These are phyloP conservation scores for Zophobas atratus DNA, from an alignment of 1,140 invertebrate species.

Conservation along the genomic window DNA sequence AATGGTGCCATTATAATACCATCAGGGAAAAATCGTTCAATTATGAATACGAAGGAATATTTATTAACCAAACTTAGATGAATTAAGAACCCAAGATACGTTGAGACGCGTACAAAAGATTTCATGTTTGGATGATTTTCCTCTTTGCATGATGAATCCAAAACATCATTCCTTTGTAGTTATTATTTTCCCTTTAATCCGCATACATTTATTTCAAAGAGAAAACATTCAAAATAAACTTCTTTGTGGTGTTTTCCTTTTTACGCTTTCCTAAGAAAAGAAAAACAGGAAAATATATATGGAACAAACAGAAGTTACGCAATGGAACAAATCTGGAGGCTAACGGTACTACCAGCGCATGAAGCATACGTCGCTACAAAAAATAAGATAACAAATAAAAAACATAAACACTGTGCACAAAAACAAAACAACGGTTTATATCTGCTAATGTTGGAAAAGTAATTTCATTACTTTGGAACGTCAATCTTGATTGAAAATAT, in stretches of 20 bases:
- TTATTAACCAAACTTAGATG: background rate
- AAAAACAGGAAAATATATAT: no score
- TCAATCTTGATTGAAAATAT: background rate
- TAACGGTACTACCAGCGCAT: no score
- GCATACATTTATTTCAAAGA: background rate
- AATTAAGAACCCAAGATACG: background rate
- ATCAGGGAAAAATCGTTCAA: conserved; percentile 27
- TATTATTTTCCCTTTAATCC: background rate
- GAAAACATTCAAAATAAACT: conserved; percentile 10
- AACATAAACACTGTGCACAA: no score
- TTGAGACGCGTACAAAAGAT: background rate
- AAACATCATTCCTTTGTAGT: conserved; percentile 1
- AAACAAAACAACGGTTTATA: no score
- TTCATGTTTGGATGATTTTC: conserved; percentile 4
- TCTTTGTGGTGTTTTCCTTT: no score
- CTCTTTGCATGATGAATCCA: conserved; percentile 1
- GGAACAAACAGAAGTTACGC: no score
- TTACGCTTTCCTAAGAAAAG: no score
- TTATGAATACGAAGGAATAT: conserved; percentile 6
- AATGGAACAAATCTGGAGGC: no score
- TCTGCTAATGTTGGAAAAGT: no score
- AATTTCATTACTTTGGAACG: background rate
- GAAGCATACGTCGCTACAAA: no score
- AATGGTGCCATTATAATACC: conserved; percentile 22
- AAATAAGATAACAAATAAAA: no score